phyloP scores from a whole-genome alignment of 64 coral and sea anemone species.

The Montipora efflorescens region DNA sequence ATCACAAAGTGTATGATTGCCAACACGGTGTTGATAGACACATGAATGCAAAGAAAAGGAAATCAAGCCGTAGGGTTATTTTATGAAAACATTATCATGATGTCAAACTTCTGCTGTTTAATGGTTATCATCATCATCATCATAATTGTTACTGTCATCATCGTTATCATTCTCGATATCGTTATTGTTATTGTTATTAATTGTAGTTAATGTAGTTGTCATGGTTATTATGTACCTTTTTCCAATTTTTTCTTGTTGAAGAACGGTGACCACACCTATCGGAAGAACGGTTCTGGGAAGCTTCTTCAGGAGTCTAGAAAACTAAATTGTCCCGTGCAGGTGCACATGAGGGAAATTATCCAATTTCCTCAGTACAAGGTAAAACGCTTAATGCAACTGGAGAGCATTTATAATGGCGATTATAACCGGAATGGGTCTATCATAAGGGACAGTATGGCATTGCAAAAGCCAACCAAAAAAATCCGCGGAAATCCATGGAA shows the following conservation, averaged over 20 bases:
- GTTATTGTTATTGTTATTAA: background rate
- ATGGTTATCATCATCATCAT: too few relatives aligned
- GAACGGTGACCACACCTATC: slow-evolving; percentile 48
- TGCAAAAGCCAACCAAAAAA: slow-evolving; percentile 37
- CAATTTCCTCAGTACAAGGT: slow-evolving; percentile 46
- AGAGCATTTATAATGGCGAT: too few relatives aligned
- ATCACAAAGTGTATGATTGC: slow-evolving; percentile 19
- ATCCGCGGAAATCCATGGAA: background rate
- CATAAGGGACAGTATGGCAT: slow-evolving; percentile 13
- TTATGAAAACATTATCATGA: too few relatives aligned
- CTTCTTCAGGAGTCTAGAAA: slow-evolving; percentile 49
- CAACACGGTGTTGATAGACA: too few relatives aligned
- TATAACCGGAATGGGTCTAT: too few relatives aligned
- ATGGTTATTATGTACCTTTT: background rate
- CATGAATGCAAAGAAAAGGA: too few relatives aligned
- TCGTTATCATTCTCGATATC: too few relatives aligned
- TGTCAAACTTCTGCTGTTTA: too few relatives aligned
- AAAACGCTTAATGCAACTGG: background rate
- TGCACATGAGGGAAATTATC: slow-evolving; percentile 40
- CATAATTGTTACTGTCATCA: background rate
- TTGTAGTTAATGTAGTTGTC: background rate
- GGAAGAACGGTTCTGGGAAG: slow-evolving; percentile 40
- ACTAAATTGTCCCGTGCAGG: slow-evolving; percentile 52
- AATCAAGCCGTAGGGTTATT: too few relatives aligned
- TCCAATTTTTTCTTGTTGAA: background rate